A percentile compares a stretch with the other conserved stretches of the same genome.
These are phyloP conservation scores for Varecia variegata DNA, from an alignment of 2,797 vertebrate genomes.

Conservation along the genomic window DNA sequence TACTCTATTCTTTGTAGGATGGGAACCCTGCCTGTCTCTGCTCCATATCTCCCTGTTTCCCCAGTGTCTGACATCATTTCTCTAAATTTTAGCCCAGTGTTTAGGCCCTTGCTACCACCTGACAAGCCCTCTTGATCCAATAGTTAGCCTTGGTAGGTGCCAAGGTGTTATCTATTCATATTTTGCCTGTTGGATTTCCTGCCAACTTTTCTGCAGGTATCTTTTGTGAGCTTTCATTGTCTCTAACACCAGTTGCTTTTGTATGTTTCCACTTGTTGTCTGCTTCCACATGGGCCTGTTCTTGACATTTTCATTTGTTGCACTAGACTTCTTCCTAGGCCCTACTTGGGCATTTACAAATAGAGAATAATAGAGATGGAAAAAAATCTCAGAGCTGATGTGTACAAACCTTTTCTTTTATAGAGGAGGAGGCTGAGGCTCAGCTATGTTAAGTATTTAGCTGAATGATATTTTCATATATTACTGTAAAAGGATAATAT, in stretches of 20 bases:
- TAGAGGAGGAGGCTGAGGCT: background rate
- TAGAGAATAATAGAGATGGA: background rate
- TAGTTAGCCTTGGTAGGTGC: background rate
- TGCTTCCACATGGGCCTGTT: background rate
- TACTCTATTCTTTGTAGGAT: background rate
- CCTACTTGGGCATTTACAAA: background rate
- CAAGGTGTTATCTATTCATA: background rate
- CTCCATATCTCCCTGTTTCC: background rate
- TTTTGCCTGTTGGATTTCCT: background rate
- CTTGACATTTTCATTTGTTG: background rate
- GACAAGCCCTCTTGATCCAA: background rate
- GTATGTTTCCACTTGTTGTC: background rate
- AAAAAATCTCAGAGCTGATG: background rate
- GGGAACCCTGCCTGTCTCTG: background rate
- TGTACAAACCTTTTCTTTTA: background rate
- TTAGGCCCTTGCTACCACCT: background rate
- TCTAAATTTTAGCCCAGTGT: background rate
- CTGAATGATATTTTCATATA: background rate
- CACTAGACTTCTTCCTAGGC: background rate
- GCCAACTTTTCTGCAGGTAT: background rate
- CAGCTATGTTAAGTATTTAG: background rate
- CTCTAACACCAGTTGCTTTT: background rate
- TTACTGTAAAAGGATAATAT: background rate
- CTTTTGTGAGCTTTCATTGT: background rate
- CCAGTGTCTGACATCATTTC: background rate